A percentile compares a stretch with the other conserved stretches of the same genome.
These are phyloP conservation scores for Drosophila barbarae DNA, from an alignment of 2,888 invertebrate species.

Conservation along the genomic window DNA sequence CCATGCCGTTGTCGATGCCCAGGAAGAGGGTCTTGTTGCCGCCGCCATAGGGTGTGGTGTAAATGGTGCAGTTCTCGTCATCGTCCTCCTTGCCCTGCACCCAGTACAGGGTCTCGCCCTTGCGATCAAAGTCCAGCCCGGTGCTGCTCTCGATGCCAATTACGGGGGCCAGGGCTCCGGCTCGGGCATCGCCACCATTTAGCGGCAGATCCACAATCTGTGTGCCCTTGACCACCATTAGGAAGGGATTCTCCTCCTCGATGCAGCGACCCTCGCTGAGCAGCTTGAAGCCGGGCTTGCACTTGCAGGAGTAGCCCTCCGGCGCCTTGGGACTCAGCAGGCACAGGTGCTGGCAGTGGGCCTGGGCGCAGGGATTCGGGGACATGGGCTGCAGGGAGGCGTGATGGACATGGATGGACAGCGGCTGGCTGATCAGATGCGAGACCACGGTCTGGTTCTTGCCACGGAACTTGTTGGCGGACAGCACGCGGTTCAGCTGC, in stretches of 20 bases:
- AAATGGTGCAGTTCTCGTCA: constrained; percentile 92
- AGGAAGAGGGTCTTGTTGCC: constrained; percentile 91
- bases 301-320: constrained; percentile 91
- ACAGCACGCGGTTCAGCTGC: constrained; percentile 92
- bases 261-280: constrained; percentile 85
- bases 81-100: constrained; percentile 89
- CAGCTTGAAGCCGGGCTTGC: constrained; percentile 91
- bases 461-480: constrained; percentile 95
- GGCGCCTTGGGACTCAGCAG: constrained; percentile 88
- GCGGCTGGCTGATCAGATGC: constrained; percentile 95
- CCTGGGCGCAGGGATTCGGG: constrained; percentile 87
- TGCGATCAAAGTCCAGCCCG: constrained; percentile 95
- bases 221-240: constrained; percentile 93
- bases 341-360: constrained; percentile 93
- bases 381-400: constrained; percentile 93
- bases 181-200: constrained; percentile 87
- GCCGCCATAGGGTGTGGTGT: constrained; percentile 90
- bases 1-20: constrained; percentile 90
- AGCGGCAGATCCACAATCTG: constrained; percentile 93
- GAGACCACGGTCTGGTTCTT: constrained; percentile 95
- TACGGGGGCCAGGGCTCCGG: constrained; percentile 90
- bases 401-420: constrained; percentile 97
- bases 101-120: constrained; percentile 92
- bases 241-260: constrained; percentile 92
- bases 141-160: constrained; percentile 93